Percentiles rank a stretch among this genome's conserved stretches.
These are phyloP conservation scores for Diplosoma virens DNA, from an alignment of 23 tunicate genomes.

Conservation along the genomic window DNA sequence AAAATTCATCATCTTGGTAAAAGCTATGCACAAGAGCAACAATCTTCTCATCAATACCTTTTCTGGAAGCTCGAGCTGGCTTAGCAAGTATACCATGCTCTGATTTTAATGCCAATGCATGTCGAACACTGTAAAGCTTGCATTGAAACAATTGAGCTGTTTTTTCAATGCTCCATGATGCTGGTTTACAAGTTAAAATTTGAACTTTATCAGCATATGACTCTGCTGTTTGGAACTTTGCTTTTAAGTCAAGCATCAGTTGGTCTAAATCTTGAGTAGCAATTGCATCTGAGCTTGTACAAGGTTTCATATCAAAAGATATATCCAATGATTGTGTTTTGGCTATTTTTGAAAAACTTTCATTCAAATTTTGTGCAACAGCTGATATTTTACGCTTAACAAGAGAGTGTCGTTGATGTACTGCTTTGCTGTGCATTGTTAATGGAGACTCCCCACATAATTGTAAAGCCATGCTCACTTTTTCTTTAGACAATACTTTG, in stretches of 20 bases:
- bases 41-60: conserved; percentile 20
- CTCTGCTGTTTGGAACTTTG: conserved; percentile 1
- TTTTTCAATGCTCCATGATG: conserved; percentile 12
- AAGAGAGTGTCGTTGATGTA: background rate
- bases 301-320: conserved; percentile 7
- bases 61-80: conserved; percentile 12
- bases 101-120: conserved; percentile 7
- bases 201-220: conserved; percentile 20
- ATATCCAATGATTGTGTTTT: conserved; percentile 18
- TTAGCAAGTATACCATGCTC: conserved; percentile 23
- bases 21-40: conserved; percentile 11
- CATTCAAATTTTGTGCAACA: background rate
- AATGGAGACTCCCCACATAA: conserved; percentile 10
- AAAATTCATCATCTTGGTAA: conserved; percentile 30
- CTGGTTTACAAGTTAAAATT: conserved; percentile 23
- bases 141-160: conserved; percentile 24
- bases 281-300: conserved; percentile 19
- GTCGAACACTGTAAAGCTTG: conserved; percentile 11
- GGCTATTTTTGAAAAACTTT: conserved; percentile 31
- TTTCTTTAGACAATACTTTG: background rate
- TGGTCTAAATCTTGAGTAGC: conserved; percentile 17
- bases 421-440: conserved; percentile 6
- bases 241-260: conserved; percentile 7
- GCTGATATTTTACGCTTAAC: conserved; percentile 7
- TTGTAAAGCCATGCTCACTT: conserved; percentile 8